A percentile compares a stretch with the other conserved stretches of the same genome.
Conservation (phyloP, 2,888 invertebrate genomes). For the Lasioglossum lativentre region DNA sequence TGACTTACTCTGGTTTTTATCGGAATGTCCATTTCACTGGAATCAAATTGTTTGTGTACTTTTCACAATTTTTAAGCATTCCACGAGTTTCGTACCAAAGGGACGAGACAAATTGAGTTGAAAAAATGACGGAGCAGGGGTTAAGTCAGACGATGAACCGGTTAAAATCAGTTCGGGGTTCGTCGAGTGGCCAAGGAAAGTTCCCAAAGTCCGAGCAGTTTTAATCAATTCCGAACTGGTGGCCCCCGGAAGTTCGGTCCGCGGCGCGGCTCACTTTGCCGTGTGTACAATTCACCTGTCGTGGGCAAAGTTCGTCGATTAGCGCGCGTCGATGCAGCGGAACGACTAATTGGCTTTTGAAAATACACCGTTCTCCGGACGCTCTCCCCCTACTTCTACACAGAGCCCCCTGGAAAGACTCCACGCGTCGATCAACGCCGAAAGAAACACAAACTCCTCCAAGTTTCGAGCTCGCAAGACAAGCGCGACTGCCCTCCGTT, state of each 20-base stretch:
- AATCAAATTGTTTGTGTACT: not conserved
- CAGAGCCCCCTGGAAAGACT: not conserved
- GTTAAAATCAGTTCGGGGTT: not conserved
- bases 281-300: conserved; percentile 15
- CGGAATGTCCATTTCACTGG: not conserved
- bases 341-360: conserved; percentile 27
- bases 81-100: not conserved
- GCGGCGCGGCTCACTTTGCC: not conserved
- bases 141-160: not conserved
- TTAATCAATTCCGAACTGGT: conserved; percentile 16
- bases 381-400: not conserved
- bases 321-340: conserved; percentile 2
- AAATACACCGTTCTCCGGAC: not conserved
- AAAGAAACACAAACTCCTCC: conserved; percentile 14
- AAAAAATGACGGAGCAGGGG: not conserved
- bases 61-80: not conserved
- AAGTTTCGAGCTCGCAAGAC: not conserved
- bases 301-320: not conserved
- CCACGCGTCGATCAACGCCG: not conserved
- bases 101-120: not conserved
- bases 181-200: not conserved
- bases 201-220: conserved; percentile 19
- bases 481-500: not conserved
- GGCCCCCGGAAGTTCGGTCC: not conserved
- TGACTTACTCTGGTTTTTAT: not conserved